phyloP scores from a whole-genome alignment of 2,113 vertebrate genomes.

The Bungarus multicinctus region DNA sequence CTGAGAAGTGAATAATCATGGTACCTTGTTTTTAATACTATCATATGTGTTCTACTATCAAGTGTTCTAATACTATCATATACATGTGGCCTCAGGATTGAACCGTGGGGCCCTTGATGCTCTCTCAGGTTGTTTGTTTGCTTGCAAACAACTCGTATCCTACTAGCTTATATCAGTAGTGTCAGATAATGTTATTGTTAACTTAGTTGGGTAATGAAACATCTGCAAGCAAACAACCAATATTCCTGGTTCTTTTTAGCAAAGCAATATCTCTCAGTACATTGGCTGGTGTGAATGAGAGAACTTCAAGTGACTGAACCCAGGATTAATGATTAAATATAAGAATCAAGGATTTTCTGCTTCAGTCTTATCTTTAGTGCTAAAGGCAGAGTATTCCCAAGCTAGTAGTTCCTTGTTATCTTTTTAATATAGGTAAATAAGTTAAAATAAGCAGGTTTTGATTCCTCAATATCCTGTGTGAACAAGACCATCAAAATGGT shows the following conservation, averaged over 20 bases:
- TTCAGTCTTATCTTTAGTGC: neutral
- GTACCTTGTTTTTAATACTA: neutral
- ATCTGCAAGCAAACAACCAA: neutral
- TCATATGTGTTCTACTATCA: too few species aligned
- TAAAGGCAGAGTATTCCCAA: neutral
- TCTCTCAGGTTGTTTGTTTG: neutral
- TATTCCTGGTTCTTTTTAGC: neutral
- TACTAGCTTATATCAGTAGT: neutral
- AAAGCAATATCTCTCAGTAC: neutral
- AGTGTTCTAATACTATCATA: too few species aligned
- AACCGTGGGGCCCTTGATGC: neutral
- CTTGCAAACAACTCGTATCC: neutral
- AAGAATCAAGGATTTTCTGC: neutral
- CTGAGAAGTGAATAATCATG: neutral
- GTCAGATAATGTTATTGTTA: neutral
- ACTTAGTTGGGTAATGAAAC: neutral
- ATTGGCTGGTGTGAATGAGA: neutral
- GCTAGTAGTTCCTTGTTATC: neutral
- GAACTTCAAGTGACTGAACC: neutral
- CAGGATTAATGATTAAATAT: neutral
- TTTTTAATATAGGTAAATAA: neutral
- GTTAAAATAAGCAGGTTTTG: neutral
- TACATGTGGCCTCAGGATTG: neutral
- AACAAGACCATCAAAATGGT: neutral
- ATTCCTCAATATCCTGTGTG: neutral